A percentile compares a stretch with the other conserved stretches of the same genome.
These are phyloP conservation scores for Acridotheres tristis DNA, from an alignment of 2,797 vertebrate genomes.

Conservation along the genomic window DNA sequence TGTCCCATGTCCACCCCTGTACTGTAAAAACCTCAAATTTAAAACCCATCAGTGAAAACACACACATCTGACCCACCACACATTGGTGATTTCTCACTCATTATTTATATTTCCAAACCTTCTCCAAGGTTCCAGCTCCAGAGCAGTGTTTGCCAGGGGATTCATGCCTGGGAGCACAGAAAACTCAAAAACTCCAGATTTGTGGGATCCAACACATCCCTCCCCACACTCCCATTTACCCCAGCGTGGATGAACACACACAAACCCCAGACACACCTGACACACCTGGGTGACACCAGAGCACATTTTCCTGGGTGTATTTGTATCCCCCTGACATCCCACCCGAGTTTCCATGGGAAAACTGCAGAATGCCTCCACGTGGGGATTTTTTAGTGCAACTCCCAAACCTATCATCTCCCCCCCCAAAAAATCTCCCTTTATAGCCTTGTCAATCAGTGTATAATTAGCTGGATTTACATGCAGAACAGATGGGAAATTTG, in stretches of 20 bases:
- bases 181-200: too few species aligned
- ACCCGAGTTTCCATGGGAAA: slow-evolving; percentile 50
- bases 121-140: too few species aligned
- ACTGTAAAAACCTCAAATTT: too few species aligned
- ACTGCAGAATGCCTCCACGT: slow-evolving; percentile 24
- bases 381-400: slow-evolving; percentile 49
- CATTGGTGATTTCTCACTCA: too few species aligned
- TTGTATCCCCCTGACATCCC: slow-evolving; percentile 32
- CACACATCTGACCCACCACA: too few species aligned
- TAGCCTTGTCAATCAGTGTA: slow-evolving; percentile 66
- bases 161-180: too few species aligned
- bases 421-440: slow-evolving; percentile 49
- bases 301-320: neutral
- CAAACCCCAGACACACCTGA: neutral
- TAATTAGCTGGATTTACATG: slow-evolving; percentile 66
- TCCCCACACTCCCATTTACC: neutral
- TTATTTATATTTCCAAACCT: too few species aligned
- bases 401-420: slow-evolving; percentile 45
- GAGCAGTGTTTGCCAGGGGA: too few species aligned
- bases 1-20: too few species aligned
- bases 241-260: neutral
- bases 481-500: slow-evolving; percentile 66
- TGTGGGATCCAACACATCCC: neutral
- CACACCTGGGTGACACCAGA: neutral
- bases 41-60: too few species aligned